A percentile compares a stretch with the other conserved stretches of the same genome.
phyloP scores from a whole-genome alignment of 1,140 invertebrate genomes.

The Pseudomyrmex flavicornis region DNA sequence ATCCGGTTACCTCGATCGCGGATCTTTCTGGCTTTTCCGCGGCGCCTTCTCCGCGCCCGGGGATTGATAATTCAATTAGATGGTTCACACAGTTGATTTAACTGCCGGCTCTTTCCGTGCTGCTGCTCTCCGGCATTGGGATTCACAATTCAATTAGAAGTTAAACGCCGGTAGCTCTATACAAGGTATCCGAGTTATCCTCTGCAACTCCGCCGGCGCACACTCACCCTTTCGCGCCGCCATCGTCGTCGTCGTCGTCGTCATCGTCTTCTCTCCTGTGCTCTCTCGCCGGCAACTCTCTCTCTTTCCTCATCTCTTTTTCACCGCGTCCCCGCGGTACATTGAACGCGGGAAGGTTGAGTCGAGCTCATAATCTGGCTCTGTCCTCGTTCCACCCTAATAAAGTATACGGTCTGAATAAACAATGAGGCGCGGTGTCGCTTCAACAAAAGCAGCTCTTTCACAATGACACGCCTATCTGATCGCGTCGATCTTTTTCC shows the following conservation, averaged over 20 bases:
- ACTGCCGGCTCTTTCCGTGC: constrained; percentile 74
- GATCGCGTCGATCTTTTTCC: constrained; percentile 49
- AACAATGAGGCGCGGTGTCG: constrained; percentile 77
- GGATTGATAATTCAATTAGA: constrained; percentile 80
- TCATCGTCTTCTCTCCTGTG: not conserved
- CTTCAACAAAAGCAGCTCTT: constrained; percentile 72
- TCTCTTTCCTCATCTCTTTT: constrained; percentile 2
- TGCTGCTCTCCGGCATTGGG: constrained; percentile 72
- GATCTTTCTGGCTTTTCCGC: constrained; percentile 69
- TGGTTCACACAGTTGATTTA: constrained; percentile 80
- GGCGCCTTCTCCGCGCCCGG: constrained; percentile 59
- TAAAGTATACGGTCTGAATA: constrained; percentile 81
- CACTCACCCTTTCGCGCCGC: constrained; percentile 25
- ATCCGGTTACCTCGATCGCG: constrained; percentile 72
- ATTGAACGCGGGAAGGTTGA: constrained; percentile 14
- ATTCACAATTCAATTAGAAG: constrained; percentile 82
- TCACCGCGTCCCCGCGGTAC: not conserved
- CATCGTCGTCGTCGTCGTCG: too few relatives aligned
- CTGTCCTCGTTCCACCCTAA: constrained; percentile 74
- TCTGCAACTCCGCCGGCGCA: constrained; percentile 65
- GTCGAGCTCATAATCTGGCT: constrained; percentile 78
- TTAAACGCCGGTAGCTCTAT: constrained; percentile 79
- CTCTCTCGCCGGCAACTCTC: constrained; percentile 4
- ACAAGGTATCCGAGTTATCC: constrained; percentile 78
- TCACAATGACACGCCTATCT: constrained; percentile 73